Conservation (phyloP, 2,797 vertebrate species). For the Lutjanus argentimaculatus region DNA sequence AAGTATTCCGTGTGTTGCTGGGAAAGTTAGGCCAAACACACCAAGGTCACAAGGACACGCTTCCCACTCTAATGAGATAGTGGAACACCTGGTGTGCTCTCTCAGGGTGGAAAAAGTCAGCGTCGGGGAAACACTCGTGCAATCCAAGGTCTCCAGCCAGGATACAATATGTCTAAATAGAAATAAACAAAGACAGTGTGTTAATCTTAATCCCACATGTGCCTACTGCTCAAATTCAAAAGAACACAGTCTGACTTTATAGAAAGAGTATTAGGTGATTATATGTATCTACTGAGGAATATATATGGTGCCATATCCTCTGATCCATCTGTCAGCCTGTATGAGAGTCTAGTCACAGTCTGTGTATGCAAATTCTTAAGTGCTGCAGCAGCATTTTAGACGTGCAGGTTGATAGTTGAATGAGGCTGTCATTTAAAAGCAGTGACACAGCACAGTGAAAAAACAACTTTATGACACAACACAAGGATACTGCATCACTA, state of each 20-base stretch:
- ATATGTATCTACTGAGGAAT: not conserved
- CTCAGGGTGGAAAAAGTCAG: slow-evolving; percentile 36
- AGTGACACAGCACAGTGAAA: slow-evolving; percentile 16
- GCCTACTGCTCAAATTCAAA: not conserved
- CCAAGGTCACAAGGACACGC: slow-evolving; percentile 43
- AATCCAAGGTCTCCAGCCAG: slow-evolving; percentile 67
- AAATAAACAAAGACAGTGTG: slow-evolving; percentile 44
- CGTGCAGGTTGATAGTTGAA: not conserved
- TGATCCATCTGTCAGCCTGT: not conserved
- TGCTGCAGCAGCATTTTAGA: slow-evolving; percentile 13
- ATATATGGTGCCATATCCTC: not conserved
- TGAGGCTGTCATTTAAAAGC: not conserved
- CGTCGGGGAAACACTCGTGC: slow-evolving; percentile 23
- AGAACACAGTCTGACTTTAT: not conserved
- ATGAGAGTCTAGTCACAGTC: not conserved
- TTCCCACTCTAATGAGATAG: slow-evolving; percentile 41
- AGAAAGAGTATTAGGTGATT: not conserved
- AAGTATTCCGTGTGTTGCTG: slow-evolving; percentile 51
- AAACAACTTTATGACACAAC: slow-evolving; percentile 19
- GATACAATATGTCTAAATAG: slow-evolving; percentile 50
- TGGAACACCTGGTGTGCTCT: slow-evolving; percentile 55
- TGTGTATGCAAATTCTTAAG: slow-evolving; percentile 15
- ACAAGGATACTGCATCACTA: not conserved
- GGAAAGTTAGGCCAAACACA: slow-evolving; percentile 58
- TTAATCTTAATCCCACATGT: slow-evolving; percentile 20